Evolutionary conservation across 2,113 vertebrate genomes (phyloP).

Genomic region (Stegostoma tigrinum): DNA sequence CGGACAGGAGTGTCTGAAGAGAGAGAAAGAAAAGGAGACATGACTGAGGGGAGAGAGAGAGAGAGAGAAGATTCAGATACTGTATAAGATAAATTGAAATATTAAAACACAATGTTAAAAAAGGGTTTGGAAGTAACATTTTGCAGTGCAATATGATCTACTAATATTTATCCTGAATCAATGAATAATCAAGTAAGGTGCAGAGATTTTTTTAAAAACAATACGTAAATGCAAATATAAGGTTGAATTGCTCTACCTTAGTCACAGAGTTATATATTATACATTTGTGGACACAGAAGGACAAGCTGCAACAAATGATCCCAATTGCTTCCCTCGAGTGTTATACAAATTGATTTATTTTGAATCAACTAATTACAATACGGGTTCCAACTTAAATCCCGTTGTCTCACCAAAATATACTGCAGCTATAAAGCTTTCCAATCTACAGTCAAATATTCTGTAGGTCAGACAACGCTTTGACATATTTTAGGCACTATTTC

Average conservation of each 20-base stretch:
- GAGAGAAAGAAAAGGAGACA: too few species aligned
- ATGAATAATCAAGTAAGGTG: neutral
- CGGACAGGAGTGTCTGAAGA: too few species aligned
- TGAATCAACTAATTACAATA: conserved; percentile 17
- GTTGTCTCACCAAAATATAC: neutral
- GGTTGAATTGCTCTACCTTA: conserved; percentile 5
- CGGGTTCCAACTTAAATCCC: conserved; percentile 9
- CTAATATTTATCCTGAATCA: neutral
- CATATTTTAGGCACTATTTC: neutral
- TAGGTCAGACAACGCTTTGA: neutral
- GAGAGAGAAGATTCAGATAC: too few species aligned
- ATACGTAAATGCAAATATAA: neutral
- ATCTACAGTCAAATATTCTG: neutral
- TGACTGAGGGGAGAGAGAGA: too few species aligned
- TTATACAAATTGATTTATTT: neutral
- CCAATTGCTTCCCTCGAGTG: neutral
- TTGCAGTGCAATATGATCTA: neutral
- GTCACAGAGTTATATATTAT: neutral
- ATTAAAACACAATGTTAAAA: neutral
- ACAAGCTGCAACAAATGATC: conserved; percentile 18
- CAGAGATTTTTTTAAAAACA: neutral
- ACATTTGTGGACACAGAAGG: neutral
- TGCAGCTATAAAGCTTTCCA: neutral
- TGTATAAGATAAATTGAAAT: neutral
- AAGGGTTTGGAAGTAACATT: neutral